Percentiles rank a stretch among this genome's conserved stretches.
These are phyloP conservation scores for Temnothorax ravouxi DNA, from an alignment of 2,888 invertebrate species.

Conservation along the genomic window DNA sequence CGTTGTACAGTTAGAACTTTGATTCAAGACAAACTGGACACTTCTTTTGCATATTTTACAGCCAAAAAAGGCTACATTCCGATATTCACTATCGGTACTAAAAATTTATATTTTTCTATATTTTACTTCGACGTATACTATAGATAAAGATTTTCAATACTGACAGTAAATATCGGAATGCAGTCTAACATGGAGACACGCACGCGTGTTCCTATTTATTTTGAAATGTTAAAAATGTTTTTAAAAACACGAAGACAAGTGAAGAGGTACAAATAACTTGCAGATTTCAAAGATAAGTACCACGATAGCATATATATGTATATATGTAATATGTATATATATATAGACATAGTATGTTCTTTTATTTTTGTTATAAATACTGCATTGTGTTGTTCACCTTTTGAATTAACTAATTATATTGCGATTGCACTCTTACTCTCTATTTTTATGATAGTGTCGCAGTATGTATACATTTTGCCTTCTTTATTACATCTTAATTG, in stretches of 20 bases:
- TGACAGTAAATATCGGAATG: no score
- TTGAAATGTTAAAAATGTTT: slow-evolving; percentile 19
- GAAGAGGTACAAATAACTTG: slow-evolving; percentile 33
- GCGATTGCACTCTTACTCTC: slow-evolving; percentile 63
- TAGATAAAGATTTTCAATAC: no score
- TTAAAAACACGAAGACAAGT: slow-evolving; percentile 13
- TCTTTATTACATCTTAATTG: slow-evolving; percentile 60
- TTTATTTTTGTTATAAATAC: slow-evolving; percentile 65
- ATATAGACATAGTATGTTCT: slow-evolving; percentile 46
- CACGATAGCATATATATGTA: background rate
- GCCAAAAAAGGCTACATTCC: no score
- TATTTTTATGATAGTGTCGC: slow-evolving; percentile 50
- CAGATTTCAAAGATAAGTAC: slow-evolving; percentile 45
- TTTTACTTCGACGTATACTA: no score
- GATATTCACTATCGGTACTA: no score
- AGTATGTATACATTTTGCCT: slow-evolving; percentile 48
- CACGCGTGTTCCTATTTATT: slow-evolving; percentile 6
- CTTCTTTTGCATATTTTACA: slow-evolving; percentile 45
- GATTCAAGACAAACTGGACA: slow-evolving; percentile 76
- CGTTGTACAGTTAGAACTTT: slow-evolving; percentile 58
- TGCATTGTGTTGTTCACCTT: slow-evolving; percentile 66
- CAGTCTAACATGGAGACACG: slow-evolving; percentile 41
- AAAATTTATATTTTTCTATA: no score
- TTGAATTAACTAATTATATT: slow-evolving; percentile 58
- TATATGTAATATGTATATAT: slow-evolving; percentile 32